Base-by-base conservation (phyloP, 2,888 invertebrate species). In the Drosophila neutralis region DNA sequence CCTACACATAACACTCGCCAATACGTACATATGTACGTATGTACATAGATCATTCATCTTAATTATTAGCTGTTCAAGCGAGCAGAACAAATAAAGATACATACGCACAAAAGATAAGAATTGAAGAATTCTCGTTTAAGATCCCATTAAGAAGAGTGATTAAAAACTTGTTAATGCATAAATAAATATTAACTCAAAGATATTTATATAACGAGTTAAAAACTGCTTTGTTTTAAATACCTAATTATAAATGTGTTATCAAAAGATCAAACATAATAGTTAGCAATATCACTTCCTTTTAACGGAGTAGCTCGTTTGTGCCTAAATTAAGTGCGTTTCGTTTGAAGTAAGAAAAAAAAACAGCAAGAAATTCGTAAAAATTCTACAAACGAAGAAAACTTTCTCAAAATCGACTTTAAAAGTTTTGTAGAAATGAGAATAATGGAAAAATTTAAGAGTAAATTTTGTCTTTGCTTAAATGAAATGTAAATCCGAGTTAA, bases 11-110 rank as follows among this genome's bases (percentile, higher is more conserved):
- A 65, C 49, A 27, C 21, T 53, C 51, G 57, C 61, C 60, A 76
- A 61, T 48, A 29, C 62, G 58, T 71, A 29, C 29, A 27, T 27
- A 27, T 24, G 27, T 27, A 29, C 1, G 27, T 29, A 18, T 35
- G 49, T n/a, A 38, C 36, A 33, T 21, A 53, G 52, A 72, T 57
- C 70, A 84, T 76, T 71, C 54, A 82, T 85, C 74, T 74, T 60
- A 73, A 77, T 77, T 79, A 68, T 73, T 69, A 63, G 62, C 60
- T 38, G 58, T 57, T 38, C 42, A 54, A 61, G 40, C 18, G 58
- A 62, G 52, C 33, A 62, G 48, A 56, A 18, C 49, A 51, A 51
- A 63, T 52, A 35, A 48, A 49, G 36, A 21, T 6, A 24, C 4
- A 21, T 2, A 13, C 15, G 15, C 2, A 24, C 45, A 56, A 6